Base-by-base conservation (phyloP, 1,140 invertebrate species). In the Drosophila pseudoananassae region DNA sequence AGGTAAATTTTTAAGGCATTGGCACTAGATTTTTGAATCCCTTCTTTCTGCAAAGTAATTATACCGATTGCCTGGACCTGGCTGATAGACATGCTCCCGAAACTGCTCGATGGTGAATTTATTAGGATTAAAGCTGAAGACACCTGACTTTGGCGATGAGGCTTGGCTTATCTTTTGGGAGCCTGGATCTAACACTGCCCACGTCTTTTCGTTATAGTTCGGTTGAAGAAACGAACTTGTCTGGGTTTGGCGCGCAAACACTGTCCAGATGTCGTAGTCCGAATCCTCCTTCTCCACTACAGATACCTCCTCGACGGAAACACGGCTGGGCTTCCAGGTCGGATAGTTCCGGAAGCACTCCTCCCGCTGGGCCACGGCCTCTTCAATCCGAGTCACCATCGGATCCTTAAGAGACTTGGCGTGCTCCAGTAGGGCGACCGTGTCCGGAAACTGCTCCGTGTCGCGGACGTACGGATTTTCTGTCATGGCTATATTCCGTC, bases 101-200 rank as follows among this genome's bases (percentile, higher is more conserved):
- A 82, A 79, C 47, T 79, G 38, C 2, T 69, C 29, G 15, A 79
- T 12, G 31, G 59, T 15, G 43, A 82, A 85, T 10, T 5, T n/a
- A 33, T 82, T 85, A 0, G 81, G 45, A 17, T 78, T 31, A 33
- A 59, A 82, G 17, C 5, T 7, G 17, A 76, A 79, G 7, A 36
- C 4, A 4, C 9, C 12, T n/a, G 33, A 36, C 10, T 4, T 12
- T 3, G 33, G 33, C 3, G 33, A 12, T 10, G 33, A 36, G 10
- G 3, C 4, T 12, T 36, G 33, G 33, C 33, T 36, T 12, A 36
- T 12, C 33, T 36, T 36, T 3, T 12, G 10, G 33, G 10, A 36
- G 33, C 3, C 33, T 12, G 33, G 12, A 3, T 36, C 33, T 36
- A 4, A 3, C 5, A 20, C 12, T 40, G 9, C 9, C 33, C 10